These are phyloP conservation scores for Tribolium castaneum DNA, from an alignment of 1,140 invertebrate genomes.

Conservation along the genomic window DNA sequence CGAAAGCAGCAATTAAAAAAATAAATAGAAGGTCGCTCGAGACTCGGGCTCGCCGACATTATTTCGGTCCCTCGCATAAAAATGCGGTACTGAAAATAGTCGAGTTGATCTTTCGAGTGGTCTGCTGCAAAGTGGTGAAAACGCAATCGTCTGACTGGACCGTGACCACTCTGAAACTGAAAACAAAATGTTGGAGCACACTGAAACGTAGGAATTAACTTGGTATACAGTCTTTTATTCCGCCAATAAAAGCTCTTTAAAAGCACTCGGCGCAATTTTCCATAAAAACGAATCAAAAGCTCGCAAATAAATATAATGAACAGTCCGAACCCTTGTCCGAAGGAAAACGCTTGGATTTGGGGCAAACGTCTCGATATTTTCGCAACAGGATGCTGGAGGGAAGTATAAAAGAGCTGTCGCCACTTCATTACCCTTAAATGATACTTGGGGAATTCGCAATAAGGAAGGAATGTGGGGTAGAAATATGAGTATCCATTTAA, in stretches of 20 bases:
- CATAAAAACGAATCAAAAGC: conserved; percentile 44
- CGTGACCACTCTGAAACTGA: conserved; percentile 35
- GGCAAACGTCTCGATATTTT: conserved; percentile 4
- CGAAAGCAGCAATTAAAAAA: not conserved
- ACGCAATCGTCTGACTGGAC: not conserved
- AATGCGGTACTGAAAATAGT: not conserved
- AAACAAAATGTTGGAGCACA: conserved; percentile 31
- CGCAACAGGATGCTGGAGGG: conserved; percentile 14
- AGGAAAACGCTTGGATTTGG: not conserved
- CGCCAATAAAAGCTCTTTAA: conserved; percentile 35
- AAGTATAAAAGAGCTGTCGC: conserved; percentile 53
- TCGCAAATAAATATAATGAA: conserved; percentile 43
- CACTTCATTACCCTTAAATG: conserved; percentile 61
- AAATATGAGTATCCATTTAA: conserved; percentile 60
- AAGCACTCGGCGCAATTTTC: conserved; percentile 26
- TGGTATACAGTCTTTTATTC: conserved; percentile 42
- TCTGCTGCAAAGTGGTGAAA: not conserved
- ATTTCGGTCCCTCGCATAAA: not conserved
- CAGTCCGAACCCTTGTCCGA: conserved; percentile 23
- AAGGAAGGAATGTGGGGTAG: conserved; percentile 59
- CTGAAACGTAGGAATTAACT: conserved; percentile 30
- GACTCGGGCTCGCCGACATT: not conserved
- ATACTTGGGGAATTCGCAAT: conserved; percentile 63
- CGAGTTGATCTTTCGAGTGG: not conserved
- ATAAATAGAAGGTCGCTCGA: not conserved